Conservation (phyloP, 2,888 invertebrate species). For the Papilio gigon region DNA sequence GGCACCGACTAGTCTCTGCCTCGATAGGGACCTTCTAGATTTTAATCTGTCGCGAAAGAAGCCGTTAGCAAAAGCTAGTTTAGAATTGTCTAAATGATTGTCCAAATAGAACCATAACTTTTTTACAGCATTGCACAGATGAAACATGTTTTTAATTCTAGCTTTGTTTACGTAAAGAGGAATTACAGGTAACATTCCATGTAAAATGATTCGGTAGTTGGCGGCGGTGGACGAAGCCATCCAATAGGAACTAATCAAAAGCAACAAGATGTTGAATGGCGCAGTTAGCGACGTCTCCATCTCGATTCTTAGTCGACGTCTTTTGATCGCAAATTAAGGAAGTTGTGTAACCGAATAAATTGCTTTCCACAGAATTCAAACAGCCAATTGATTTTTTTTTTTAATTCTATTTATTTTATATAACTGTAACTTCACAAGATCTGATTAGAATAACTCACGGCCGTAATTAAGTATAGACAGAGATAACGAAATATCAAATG, state of each 20-base stretch:
- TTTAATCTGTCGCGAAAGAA: no score
- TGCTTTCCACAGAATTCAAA: neutral
- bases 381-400: neutral
- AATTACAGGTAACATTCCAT: neutral
- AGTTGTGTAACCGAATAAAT: slow-evolving; percentile 7
- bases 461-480: no score
- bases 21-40: no score
- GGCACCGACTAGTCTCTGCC: no score
- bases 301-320: neutral
- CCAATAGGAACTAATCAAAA: slow-evolving; percentile 16
- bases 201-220: neutral
- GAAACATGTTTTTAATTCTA: neutral
- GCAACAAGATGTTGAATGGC: neutral
- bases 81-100: no score
- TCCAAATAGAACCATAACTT: no score
- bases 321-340: slow-evolving; percentile 3
- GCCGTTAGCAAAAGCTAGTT: no score
- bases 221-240: neutral
- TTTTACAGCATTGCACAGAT: no score
- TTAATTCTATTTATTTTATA: neutral
- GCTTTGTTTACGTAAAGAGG: neutral
- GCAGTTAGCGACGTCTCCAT: neutral
- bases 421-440: neutral
- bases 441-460: no score
- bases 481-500: no score